These are phyloP conservation scores for Drosophila fuyamai DNA, from an alignment of 1,140 invertebrate genomes.

Conservation along the genomic window DNA sequence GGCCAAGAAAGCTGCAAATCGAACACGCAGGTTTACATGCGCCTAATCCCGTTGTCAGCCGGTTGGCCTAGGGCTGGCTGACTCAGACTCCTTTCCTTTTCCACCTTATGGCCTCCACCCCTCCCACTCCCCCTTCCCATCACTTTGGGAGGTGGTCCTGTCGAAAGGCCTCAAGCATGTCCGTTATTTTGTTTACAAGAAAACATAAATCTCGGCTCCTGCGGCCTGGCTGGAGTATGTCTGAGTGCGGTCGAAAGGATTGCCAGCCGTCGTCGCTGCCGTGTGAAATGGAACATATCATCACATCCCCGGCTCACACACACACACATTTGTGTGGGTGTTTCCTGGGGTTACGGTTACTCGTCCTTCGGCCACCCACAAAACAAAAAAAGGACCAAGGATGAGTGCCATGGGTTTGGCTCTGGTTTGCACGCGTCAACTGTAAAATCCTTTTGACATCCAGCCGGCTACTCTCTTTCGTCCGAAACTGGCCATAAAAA, in stretches of 20 bases:
- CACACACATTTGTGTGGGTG: constrained; percentile 50
- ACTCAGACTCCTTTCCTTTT: not conserved
- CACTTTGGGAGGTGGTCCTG: constrained; percentile 17
- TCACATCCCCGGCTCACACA: constrained; percentile 46
- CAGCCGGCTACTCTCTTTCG: constrained; percentile 47
- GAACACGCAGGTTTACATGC: constrained; percentile 64
- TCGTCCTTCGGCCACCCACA: constrained; percentile 1
- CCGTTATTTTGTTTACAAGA: constrained; percentile 83
- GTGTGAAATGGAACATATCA: constrained; percentile 83
- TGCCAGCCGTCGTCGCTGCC: constrained; percentile 52
- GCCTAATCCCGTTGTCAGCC: constrained; percentile 70
- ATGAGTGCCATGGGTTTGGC: constrained; percentile 13
- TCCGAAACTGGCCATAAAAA: constrained; percentile 67
- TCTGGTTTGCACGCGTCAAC: constrained; percentile 81
- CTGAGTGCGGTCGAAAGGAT: constrained; percentile 80
- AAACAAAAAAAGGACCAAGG: constrained; percentile 20
- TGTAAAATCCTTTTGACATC: constrained; percentile 82
- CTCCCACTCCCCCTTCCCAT: constrained; percentile 18
- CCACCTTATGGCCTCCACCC: not conserved
- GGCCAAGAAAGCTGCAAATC: constrained; percentile 61
- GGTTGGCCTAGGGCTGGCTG: constrained; percentile 31
- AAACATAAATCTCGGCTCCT: constrained; percentile 76
- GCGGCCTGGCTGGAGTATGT: constrained; percentile 38
- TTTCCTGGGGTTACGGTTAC: constrained; percentile 30
- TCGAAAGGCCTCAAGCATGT: constrained; percentile 66